Evolutionary conservation across 2,113 vertebrate species (phyloP).

Genomic region (Varanus komodoensis): DNA sequence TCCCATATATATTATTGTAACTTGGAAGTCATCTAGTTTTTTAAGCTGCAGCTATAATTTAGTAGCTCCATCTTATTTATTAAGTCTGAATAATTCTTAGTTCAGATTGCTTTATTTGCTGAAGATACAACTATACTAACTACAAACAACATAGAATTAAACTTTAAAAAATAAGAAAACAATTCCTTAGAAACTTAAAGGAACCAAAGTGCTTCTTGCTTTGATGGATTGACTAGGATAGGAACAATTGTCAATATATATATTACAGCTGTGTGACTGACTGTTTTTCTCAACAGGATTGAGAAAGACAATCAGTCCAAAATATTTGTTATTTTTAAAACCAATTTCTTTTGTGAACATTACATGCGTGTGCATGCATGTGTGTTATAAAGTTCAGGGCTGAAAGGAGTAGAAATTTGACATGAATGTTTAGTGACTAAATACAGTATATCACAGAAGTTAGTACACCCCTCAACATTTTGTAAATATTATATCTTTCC

Average conservation of each 20-base stretch:
- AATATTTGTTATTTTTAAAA: not conserved
- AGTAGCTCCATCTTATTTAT: conserved; percentile 18
- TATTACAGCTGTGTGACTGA: not conserved
- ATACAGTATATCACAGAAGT: too few relatives aligned
- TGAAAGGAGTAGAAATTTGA: not conserved
- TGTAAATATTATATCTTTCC: too few relatives aligned
- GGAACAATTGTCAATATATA: not conserved
- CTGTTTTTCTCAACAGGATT: not conserved
- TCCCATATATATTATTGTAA: not conserved
- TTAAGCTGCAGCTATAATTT: not conserved
- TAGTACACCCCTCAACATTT: too few relatives aligned
- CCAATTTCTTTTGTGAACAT: not conserved
- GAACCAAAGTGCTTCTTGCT: not conserved
- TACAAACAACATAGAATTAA: not conserved
- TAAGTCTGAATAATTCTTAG: not conserved
- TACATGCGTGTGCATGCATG: too few relatives aligned
- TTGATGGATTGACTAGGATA: not conserved
- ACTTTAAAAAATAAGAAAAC: not conserved
- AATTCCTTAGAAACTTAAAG: not conserved
- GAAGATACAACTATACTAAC: not conserved
- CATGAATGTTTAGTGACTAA: not conserved
- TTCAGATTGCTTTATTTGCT: not conserved
- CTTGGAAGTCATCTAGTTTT: not conserved
- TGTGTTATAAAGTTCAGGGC: not conserved
- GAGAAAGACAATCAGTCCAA: not conserved